These are phyloP conservation scores for Lordiphosa clarofinis DNA, from an alignment of 1,140 invertebrate genomes.

Conservation along the genomic window DNA sequence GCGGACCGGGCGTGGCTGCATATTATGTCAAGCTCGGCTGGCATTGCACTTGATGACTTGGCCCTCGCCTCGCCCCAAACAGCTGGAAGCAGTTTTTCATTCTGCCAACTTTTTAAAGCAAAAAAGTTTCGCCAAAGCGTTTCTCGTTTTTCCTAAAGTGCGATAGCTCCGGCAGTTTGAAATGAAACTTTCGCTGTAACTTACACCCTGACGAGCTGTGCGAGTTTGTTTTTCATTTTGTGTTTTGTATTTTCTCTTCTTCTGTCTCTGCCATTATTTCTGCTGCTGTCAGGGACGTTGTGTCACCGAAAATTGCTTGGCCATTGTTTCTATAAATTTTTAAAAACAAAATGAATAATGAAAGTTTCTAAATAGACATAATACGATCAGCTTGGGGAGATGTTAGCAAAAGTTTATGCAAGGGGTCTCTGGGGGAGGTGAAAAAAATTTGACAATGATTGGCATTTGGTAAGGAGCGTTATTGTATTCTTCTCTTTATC, in stretches of 20 bases:
- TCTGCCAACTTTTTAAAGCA: background rate
- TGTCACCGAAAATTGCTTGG: slow-evolving; percentile 21
- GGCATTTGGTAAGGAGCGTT: too few species aligned
- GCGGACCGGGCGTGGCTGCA: slow-evolving; percentile 10
- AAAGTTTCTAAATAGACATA: slow-evolving; percentile 55
- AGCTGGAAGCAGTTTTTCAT: slow-evolving; percentile 7
- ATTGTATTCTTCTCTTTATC: too few species aligned
- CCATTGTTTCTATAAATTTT: slow-evolving; percentile 24
- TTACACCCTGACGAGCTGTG: slow-evolving; percentile 44
- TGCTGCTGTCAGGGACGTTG: slow-evolving; percentile 38
- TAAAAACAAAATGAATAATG: slow-evolving; percentile 43
- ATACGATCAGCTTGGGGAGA: slow-evolving; percentile 47
- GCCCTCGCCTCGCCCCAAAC: slow-evolving; percentile 4
- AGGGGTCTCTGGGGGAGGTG: too few species aligned
- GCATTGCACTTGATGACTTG: slow-evolving; percentile 58
- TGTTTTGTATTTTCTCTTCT: slow-evolving; percentile 13
- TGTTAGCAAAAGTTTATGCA: slow-evolving; percentile 34
- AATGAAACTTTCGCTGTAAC: slow-evolving; percentile 52
- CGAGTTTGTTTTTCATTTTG: slow-evolving; percentile 30
- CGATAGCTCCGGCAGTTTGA: slow-evolving; percentile 43
- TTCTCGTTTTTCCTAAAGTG: slow-evolving; percentile 17
- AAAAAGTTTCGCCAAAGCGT: slow-evolving; percentile 32
- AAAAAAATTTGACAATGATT: too few species aligned
- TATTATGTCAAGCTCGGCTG: slow-evolving; percentile 45
- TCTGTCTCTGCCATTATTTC: slow-evolving; percentile 51